Conservation (phyloP, 2,888 invertebrate genomes). For the Elmis aenea region DNA sequence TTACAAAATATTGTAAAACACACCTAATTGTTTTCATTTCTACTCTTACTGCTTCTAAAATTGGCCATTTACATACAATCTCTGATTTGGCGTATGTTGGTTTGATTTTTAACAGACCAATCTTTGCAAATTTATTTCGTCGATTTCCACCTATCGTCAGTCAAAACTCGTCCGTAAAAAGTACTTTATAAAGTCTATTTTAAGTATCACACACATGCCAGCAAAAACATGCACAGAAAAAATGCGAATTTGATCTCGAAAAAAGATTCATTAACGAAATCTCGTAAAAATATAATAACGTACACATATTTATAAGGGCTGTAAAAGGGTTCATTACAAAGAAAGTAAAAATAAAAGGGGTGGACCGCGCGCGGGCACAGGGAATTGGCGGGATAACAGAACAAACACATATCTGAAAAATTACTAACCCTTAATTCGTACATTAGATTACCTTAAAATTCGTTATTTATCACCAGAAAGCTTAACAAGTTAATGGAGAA, state of each 20-base stretch:
- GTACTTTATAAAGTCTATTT: too few relatives aligned
- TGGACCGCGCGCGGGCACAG: conserved; percentile 16
- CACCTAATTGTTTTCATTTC: too few relatives aligned
- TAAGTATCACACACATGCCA: too few relatives aligned
- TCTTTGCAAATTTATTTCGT: too few relatives aligned
- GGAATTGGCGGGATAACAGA: conserved; percentile 19
- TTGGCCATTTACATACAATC: too few relatives aligned
- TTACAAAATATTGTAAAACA: too few relatives aligned
- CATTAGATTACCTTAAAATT: conserved; percentile 44
- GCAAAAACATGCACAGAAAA: too few relatives aligned
- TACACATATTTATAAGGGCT: conserved; percentile 37
- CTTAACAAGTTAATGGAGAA: conserved; percentile 38
- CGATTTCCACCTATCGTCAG: too few relatives aligned
- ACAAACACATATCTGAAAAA: conserved; percentile 36
- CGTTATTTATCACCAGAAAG: conserved; percentile 40
- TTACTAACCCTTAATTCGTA: conserved; percentile 41
- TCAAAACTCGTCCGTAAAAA: too few relatives aligned
- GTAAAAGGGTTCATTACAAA: conserved; percentile 38
- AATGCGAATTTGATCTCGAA: conserved; percentile 18
- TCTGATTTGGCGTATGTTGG: too few relatives aligned
- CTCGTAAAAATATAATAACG: conserved; percentile 29
- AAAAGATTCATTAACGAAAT: conserved; percentile 17
- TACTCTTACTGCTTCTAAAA: too few relatives aligned
- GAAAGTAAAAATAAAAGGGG: conserved; percentile 39
- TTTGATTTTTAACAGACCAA: too few relatives aligned